Percentiles rank a stretch among this genome's conserved stretches.
phyloP scores from a whole-genome alignment of 2,888 invertebrate species.

The Caenorhabditis becei region DNA sequence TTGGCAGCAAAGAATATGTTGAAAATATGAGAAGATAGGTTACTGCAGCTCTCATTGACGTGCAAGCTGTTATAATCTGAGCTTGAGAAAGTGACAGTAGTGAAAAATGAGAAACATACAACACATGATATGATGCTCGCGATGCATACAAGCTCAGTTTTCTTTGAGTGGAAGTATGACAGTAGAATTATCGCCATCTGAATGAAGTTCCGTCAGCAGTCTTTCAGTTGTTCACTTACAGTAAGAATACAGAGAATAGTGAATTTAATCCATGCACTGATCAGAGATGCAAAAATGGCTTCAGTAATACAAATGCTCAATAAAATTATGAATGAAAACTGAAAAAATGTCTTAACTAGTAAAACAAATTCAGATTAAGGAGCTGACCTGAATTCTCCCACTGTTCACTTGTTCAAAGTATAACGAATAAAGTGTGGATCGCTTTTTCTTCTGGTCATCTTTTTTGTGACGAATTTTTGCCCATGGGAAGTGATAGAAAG shows the following conservation, averaged over 20 bases:
- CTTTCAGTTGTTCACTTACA: conserved; percentile 21
- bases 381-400: conserved; percentile 71
- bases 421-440: conserved; percentile 68
- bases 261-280: conserved; percentile 43
- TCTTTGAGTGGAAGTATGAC: conserved; percentile 63
- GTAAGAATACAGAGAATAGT: conserved; percentile 48
- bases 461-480: conserved; percentile 39
- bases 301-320: conserved; percentile 55
- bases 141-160: conserved; percentile 63
- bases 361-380: background rate
- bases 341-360: background rate
- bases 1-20: conserved; percentile 77
- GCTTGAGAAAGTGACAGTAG: conserved; percentile 5
- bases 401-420: conserved; percentile 74
- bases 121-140: conserved; percentile 60
- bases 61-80: conserved; percentile 67
- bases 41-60: conserved; percentile 67
- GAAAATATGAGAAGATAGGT: conserved; percentile 75
- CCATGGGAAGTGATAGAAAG: conserved; percentile 63
- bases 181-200: conserved; percentile 51
- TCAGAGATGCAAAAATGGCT: conserved; percentile 35
- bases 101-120: conserved; percentile 40
- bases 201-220: background rate
- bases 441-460: conserved; percentile 30
- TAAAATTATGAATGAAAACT: conserved; percentile 56